Evolutionary conservation across 2,888 invertebrate genomes (phyloP).

Genomic region (Hyalella azteca): DNA sequence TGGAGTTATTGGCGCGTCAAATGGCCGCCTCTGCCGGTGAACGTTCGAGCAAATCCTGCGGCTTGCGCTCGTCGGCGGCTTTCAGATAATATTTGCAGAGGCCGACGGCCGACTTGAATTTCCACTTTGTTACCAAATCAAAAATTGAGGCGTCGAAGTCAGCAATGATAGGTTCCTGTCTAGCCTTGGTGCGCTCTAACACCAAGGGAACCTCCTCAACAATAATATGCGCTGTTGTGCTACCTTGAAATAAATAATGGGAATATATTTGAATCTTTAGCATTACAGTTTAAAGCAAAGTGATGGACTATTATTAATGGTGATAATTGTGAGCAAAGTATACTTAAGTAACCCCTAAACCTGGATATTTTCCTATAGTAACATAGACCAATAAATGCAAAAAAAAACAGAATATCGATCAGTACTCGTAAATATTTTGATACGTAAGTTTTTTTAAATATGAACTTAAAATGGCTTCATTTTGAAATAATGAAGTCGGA

Average conservation of each 20-base stretch:
- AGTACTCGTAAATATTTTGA: too few species aligned
- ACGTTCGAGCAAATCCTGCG: neutral
- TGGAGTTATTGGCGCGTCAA: neutral
- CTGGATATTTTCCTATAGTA: too few species aligned
- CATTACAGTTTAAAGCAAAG: neutral
- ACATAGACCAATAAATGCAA: too few species aligned
- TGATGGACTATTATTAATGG: neutral
- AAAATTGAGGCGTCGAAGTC: constrained; percentile 1
- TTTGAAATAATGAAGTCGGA: too few species aligned
- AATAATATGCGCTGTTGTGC: neutral
- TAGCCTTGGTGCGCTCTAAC: neutral
- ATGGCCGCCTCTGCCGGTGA: neutral
- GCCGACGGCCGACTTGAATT: neutral
- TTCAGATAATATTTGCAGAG: constrained; percentile 2
- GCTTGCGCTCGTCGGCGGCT: neutral
- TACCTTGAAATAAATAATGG: neutral
- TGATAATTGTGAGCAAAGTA: neutral
- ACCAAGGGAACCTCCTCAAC: neutral
- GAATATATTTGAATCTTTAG: neutral
- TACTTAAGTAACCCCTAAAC: too few species aligned
- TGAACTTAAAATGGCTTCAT: too few species aligned
- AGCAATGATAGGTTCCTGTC: neutral
- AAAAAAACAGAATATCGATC: too few species aligned
- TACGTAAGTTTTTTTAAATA: too few species aligned
- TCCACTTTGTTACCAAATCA: constrained; percentile 8